Percentiles rank a stretch among this genome's conserved stretches.
Conservation (phyloP, 1,140 invertebrate species). For the Lamellibrachia luymesi region DNA sequence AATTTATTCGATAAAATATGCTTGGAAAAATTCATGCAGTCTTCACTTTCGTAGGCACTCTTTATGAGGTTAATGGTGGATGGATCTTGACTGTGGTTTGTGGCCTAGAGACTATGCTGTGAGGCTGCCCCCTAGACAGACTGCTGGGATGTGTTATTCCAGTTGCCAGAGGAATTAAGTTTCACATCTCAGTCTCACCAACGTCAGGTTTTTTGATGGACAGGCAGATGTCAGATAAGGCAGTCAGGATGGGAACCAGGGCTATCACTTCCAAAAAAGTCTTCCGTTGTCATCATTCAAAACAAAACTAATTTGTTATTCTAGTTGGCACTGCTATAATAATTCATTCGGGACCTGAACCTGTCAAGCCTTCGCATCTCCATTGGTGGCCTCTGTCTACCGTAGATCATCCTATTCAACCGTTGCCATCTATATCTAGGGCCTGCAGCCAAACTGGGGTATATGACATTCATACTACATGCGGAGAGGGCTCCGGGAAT, state of each 20-base stretch:
- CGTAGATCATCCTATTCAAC: not conserved
- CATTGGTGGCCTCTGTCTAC: not conserved
- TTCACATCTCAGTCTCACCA: not conserved
- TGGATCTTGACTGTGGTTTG: too few species aligned
- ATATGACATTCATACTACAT: not conserved
- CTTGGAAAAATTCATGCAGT: too few species aligned
- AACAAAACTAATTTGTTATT: conserved; percentile 2
- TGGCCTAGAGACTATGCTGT: not conserved
- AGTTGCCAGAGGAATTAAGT: not conserved
- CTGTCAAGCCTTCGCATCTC: not conserved
- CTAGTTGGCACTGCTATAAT: not conserved
- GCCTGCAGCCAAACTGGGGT: not conserved
- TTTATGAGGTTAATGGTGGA: too few species aligned
- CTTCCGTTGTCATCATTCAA: not conserved
- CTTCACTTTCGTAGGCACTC: too few species aligned
- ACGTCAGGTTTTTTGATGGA: not conserved
- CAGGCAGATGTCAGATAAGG: not conserved
- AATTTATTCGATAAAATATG: too few species aligned
- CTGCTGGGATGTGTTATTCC: not conserved
- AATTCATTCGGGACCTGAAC: not conserved
- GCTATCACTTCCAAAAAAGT: not conserved
- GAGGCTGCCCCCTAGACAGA: not conserved
- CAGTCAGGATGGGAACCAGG: not conserved
- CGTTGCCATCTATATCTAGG: too few species aligned
- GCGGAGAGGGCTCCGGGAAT: not conserved